A percentile compares a stretch with the other conserved stretches of the same genome.
Conservation (phyloP, 2,888 invertebrate genomes). For the Teinopalpus imperialis region DNA sequence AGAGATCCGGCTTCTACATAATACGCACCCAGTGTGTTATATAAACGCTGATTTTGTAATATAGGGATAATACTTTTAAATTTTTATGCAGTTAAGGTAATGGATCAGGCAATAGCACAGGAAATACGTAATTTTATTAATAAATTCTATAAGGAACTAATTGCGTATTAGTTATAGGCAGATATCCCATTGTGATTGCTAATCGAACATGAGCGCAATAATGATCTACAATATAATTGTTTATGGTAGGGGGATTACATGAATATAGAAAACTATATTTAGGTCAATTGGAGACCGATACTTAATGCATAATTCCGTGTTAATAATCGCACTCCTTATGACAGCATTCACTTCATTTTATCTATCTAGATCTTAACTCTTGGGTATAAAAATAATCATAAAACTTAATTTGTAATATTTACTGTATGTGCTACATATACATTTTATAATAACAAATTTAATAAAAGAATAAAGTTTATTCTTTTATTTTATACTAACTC, state of each 20-base stretch:
- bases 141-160: constrained; percentile 15
- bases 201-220: constrained; percentile 8
- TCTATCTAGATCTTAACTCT: no score
- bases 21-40: no score
- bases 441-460: no score
- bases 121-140: constrained; percentile 11
- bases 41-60: no score
- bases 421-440: no score
- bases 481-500: no score
- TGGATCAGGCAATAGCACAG: constrained; percentile 12
- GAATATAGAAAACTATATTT: constrained; percentile 32
- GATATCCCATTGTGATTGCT: constrained; percentile 17
- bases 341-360: no score
- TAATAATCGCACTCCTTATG: neutral
- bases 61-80: no score
- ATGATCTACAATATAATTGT: constrained; percentile 28
- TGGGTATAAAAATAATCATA: no score
- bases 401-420: no score
- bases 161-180: constrained; percentile 13
- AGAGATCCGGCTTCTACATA: no score
- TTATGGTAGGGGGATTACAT: constrained; percentile 39
- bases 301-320: constrained; percentile 1
- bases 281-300: constrained; percentile 38
- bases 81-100: constrained; percentile 9
- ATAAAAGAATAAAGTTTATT: no score